These are phyloP conservation scores for Vesta saturnalis DNA, from an alignment of 2,888 invertebrate species.

Conservation along the genomic window DNA sequence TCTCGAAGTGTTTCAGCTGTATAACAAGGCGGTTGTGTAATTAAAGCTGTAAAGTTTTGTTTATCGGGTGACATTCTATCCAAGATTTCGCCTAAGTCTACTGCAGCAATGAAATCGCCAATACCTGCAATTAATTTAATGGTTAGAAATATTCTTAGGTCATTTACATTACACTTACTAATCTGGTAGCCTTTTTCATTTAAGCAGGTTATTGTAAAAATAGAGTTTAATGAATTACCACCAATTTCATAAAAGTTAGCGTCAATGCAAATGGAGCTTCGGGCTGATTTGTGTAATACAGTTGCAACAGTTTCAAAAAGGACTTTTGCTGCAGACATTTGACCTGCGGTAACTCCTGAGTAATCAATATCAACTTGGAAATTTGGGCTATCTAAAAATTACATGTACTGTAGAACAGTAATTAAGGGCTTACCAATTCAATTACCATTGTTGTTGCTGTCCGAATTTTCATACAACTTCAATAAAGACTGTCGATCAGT, in stretches of 20 bases:
- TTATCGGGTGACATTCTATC: constrained; percentile 64
- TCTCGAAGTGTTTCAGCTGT: constrained; percentile 67
- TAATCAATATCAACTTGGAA: constrained; percentile 70
- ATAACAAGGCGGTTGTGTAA: constrained; percentile 58
- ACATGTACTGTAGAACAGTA: not conserved
- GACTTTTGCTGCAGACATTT: constrained; percentile 71
- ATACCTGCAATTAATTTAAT: constrained; percentile 65
- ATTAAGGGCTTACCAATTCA: not conserved
- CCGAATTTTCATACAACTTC: constrained; percentile 77
- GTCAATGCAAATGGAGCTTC: constrained; percentile 69
- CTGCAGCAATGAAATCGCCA: constrained; percentile 80
- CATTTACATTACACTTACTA: constrained; percentile 64
- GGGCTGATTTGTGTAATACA: constrained; percentile 73
- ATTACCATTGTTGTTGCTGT: constrained; percentile 69
- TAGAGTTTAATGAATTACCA: constrained; percentile 88
- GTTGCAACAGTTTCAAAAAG: constrained; percentile 80
- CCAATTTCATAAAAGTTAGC: constrained; percentile 87
- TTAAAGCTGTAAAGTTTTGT: constrained; percentile 46
- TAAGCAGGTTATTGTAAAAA: constrained; percentile 81
- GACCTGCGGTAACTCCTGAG: constrained; percentile 68
- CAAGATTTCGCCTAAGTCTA: constrained; percentile 75
- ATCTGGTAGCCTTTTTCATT: constrained; percentile 82
- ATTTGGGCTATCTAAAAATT: constrained; percentile 5
- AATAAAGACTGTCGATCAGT: constrained; percentile 82
- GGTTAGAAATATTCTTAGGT: not conserved